These are phyloP conservation scores for Antennarius maculatus DNA, from an alignment of 2,797 vertebrate genomes.

Conservation along the genomic window DNA sequence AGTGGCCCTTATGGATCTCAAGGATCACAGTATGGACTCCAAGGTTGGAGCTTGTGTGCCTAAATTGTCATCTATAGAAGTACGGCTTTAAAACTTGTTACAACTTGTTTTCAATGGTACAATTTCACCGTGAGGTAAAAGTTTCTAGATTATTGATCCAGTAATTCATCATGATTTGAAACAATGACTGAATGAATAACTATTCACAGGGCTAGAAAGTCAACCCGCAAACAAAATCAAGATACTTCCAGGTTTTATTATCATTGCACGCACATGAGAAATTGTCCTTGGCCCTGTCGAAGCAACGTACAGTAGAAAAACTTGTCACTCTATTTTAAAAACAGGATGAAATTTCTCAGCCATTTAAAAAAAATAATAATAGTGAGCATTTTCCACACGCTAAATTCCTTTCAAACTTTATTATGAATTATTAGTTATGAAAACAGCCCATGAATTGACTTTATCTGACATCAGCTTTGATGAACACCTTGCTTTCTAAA, in stretches of 20 bases:
- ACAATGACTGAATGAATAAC: not conserved
- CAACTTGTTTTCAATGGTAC: constrained; percentile 1
- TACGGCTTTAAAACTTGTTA: not conserved
- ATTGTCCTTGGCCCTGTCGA: constrained; percentile 17
- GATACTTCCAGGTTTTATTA: not conserved
- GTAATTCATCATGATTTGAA: not conserved
- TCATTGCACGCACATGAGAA: not conserved
- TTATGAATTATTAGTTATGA: constrained; percentile 31
- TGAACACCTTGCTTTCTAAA: constrained; percentile 27
- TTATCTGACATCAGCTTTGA: constrained; percentile 40
- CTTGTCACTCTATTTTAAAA: constrained; percentile 6
- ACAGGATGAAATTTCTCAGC: not conserved
- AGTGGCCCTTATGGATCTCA: constrained; percentile 90
- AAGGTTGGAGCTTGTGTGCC: constrained; percentile 81
- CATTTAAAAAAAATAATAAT: not conserved
- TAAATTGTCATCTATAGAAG: not conserved
- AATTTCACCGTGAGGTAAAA: not conserved
- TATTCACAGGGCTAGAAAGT: not conserved
- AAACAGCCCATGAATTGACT: constrained; percentile 28
- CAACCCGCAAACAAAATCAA: not conserved
- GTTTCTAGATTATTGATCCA: not conserved
- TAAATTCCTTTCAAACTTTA: constrained; percentile 22
- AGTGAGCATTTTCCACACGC: constrained; percentile 11
- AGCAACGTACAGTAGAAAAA: constrained; percentile 13
- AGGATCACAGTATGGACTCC: constrained; percentile 92